Evolutionary conservation across 1,140 invertebrate genomes (phyloP), one percentile per base, ranked within the genome.

Genomic region (Ephestia elutella): DNA sequence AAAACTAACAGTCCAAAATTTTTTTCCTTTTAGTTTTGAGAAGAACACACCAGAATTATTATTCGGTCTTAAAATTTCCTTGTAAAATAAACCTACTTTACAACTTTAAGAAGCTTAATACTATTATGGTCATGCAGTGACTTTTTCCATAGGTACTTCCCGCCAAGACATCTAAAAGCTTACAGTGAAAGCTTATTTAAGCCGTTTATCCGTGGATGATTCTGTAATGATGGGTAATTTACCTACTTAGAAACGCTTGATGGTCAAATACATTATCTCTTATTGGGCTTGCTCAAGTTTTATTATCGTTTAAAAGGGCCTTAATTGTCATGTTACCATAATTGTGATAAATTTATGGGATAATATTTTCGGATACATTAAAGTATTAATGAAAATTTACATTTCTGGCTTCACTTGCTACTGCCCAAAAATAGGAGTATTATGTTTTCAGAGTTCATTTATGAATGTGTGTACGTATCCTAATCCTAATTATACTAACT

Each of bases 141-240:
- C 54, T 61, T 67, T 68, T 72, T 68, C 60, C 60, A 61, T 61
- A 61, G 57, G 62, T 66, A 65, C 59, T 32, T 11, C 30, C 7
- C 62, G 65, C 66, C 66, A 61, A 62, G 13, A 15, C 15, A 44
- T 44, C 38, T 44, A 44, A 62, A 59, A 62, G 57, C 59, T 62
- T 60, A 59, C 44, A 71, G 77, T 73, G 73, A 80, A 80, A 80
- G 75, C 67, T 69, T 66, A 73, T 66, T 71, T 59, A 58, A 66
- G 57, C 60, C 57, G 56, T 66, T 70, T 62, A 66, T 68, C 67
- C 58, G 25, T 55, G 57, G 56, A 64, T 71, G 66, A 72, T 64
- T 51, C 56, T 57, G 65, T 28, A 50, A 62, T 64, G 49, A 58
- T 65, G 49, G 54, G 64, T 57, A 69, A 73, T 75, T 73, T 66